Conservation (phyloP, 2,888 invertebrate species). For the Isoperla grammatica region DNA sequence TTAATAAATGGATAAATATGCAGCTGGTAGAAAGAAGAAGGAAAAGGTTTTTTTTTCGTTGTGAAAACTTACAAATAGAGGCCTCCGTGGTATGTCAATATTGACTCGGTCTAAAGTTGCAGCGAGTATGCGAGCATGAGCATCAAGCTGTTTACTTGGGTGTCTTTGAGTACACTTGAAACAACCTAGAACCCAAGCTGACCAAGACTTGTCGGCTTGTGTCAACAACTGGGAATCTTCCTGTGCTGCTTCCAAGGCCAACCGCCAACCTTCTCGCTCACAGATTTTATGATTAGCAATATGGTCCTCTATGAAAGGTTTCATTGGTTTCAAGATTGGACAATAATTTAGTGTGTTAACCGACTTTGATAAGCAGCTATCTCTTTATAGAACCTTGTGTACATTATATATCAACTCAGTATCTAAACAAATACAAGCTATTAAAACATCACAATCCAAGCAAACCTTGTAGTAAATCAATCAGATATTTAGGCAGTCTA, state of each 20-base stretch:
- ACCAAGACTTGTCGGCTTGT: slow-evolving; percentile 11
- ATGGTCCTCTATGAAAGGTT: background rate
- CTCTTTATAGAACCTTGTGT: slow-evolving; percentile 6
- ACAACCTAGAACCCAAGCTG: slow-evolving; percentile 15
- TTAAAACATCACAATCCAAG: background rate
- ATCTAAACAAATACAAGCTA: background rate
- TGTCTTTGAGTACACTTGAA: slow-evolving; percentile 22
- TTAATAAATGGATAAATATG: slow-evolving; percentile 3
- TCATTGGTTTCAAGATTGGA: background rate
- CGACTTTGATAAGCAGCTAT: slow-evolving; percentile 11
- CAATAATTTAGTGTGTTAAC: slow-evolving; percentile 2
- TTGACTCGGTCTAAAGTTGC: slow-evolving; percentile 24
- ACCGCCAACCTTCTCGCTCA: background rate
- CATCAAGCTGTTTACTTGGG: slow-evolving; percentile 20
- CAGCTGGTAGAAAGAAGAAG: background rate
- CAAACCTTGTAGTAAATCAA: background rate
- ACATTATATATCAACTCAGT: background rate
- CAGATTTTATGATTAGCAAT: background rate
- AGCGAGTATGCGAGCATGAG: slow-evolving; percentile 18
- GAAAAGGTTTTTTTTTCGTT: background rate
- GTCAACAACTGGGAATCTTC: slow-evolving; percentile 3
- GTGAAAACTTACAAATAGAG: slow-evolving; percentile 3
- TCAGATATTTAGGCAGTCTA: too few species aligned
- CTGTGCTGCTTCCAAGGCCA: background rate
- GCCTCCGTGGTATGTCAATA: slow-evolving; percentile 22